These are phyloP conservation scores for Drosophila kurseongensis DNA, from an alignment of 1,140 invertebrate species.

Conservation along the genomic window DNA sequence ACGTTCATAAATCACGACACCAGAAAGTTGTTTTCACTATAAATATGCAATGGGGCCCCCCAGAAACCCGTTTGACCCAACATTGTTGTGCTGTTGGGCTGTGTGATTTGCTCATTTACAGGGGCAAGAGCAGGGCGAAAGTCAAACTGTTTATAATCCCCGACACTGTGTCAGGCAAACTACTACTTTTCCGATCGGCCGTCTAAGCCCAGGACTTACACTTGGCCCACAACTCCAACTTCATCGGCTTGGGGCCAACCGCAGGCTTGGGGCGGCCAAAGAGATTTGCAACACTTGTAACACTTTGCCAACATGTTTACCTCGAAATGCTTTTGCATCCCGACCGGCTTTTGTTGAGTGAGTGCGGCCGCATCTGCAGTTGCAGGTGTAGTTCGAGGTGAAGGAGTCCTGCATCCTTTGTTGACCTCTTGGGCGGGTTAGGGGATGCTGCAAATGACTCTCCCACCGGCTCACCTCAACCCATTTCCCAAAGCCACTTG, in stretches of 20 bases:
- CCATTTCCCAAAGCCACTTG: constrained; percentile 5
- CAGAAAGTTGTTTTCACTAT: constrained; percentile 76
- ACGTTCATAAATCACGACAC: constrained; percentile 82
- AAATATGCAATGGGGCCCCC: constrained; percentile 61
- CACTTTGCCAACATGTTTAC: constrained; percentile 66
- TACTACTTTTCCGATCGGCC: constrained; percentile 45
- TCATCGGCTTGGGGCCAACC: constrained; percentile 46
- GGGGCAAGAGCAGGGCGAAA: constrained; percentile 7
- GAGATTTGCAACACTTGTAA: constrained; percentile 64
- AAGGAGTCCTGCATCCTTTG: constrained; percentile 24
- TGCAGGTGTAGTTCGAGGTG: constrained; percentile 12
- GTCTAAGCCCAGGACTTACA: constrained; percentile 65
- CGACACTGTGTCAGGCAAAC: constrained; percentile 51
- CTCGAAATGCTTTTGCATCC: constrained; percentile 59
- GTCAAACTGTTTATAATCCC: constrained; percentile 69
- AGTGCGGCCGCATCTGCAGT: constrained; percentile 27
- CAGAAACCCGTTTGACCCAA: constrained; percentile 12
- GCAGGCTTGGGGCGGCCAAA: constrained; percentile 30
- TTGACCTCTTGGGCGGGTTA: constrained; percentile 48
- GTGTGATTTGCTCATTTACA: constrained; percentile 59
- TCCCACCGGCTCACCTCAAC: neutral
- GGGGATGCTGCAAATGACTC: constrained; percentile 57
- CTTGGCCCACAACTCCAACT: constrained; percentile 63
- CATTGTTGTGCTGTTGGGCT: constrained; percentile 48
- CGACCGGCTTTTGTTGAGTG: constrained; percentile 23